phyloP scores from a whole-genome alignment of 2,113 vertebrate genomes.

The Neomonachus schauinslandi region DNA sequence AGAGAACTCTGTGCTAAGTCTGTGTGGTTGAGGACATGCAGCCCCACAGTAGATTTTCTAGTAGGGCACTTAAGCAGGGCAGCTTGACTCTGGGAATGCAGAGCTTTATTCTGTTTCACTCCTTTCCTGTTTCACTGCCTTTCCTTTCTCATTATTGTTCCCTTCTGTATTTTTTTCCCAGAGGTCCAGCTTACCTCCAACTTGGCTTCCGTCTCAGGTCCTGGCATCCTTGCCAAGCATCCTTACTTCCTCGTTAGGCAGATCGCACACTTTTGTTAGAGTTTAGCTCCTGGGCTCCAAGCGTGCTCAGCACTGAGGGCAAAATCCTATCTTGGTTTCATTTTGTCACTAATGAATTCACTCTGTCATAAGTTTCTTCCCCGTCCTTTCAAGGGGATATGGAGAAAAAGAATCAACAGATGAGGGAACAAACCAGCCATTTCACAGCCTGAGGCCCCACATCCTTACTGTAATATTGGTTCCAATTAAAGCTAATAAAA shows the following conservation, averaged over 20 bases:
- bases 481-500: not conserved
- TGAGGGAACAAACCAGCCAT: not conserved
- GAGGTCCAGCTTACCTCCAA: not conserved
- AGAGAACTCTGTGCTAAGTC: not conserved
- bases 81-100: not conserved
- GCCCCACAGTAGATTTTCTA: not conserved
- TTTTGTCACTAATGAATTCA: not conserved
- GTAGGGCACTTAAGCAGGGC: not conserved
- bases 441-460: not conserved
- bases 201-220: not conserved
- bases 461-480: not conserved
- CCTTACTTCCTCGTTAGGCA: not conserved
- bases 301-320: not conserved
- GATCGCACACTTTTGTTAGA: not conserved
- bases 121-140: not conserved
- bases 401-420: not conserved
- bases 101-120: not conserved
- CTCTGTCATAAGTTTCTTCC: not conserved
- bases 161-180: not conserved
- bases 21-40: rapidly evolving
- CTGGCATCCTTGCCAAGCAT: not conserved
- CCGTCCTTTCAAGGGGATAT: not conserved
- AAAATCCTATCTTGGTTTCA: not conserved
- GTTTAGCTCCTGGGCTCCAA: not conserved
- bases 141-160: not conserved